phyloP scores from a whole-genome alignment of 37 sponge, comb jelly and placozoan species.

The Eunapius fragilis region DNA sequence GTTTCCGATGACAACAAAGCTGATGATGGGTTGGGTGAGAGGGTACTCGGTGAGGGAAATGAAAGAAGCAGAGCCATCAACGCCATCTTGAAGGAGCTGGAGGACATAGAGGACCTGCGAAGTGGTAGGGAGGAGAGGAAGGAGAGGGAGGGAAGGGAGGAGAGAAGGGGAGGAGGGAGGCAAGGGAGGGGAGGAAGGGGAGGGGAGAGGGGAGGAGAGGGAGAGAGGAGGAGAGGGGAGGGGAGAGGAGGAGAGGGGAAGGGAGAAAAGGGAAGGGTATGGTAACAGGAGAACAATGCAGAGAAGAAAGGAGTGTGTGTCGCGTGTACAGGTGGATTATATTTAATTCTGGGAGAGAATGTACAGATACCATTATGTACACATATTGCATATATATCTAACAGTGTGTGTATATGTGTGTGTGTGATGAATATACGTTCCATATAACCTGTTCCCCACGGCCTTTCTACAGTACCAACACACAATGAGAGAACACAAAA shows the following conservation, averaged over 20 bases:
- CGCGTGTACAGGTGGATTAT: neutral
- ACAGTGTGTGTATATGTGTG: too few relatives aligned
- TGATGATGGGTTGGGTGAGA: constrained; percentile 82
- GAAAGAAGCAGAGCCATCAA: constrained; percentile 60
- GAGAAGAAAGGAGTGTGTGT: too few relatives aligned
- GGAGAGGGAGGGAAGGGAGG: neutral
- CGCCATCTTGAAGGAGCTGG: constrained; percentile 53
- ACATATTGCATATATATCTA: too few relatives aligned
- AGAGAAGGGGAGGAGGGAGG: neutral
- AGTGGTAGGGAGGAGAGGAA: neutral
- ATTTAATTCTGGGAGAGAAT: too few relatives aligned
- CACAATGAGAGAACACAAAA: neutral
- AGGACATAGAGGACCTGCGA: constrained; percentile 70
- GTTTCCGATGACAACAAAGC: constrained; percentile 63
- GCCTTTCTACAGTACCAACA: neutral
- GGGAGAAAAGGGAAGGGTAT: too few relatives aligned
- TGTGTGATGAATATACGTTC: too few relatives aligned
- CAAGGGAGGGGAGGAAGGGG: neutral
- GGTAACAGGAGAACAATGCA: too few relatives aligned
- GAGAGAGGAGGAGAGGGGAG: neutral
- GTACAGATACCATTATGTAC: too few relatives aligned
- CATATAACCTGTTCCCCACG: too few relatives aligned
- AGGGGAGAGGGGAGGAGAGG: neutral
- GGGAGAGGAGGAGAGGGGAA: too few relatives aligned
- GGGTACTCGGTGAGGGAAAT: constrained; percentile 77